These are phyloP conservation scores for Mamestra configurata DNA, from an alignment of 1,140 invertebrate species.

Conservation along the genomic window DNA sequence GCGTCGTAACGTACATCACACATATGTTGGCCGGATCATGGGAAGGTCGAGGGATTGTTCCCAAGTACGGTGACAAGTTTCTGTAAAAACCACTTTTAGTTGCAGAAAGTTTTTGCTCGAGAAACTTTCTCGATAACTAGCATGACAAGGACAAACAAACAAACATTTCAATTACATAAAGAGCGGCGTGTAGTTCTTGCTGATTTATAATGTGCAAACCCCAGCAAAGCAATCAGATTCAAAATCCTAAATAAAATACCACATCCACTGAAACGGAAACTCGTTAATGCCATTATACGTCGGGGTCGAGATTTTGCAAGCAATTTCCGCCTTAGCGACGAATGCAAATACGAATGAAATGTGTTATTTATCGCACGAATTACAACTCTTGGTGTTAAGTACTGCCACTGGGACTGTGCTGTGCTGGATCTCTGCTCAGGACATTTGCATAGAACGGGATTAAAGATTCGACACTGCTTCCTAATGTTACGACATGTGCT, in stretches of 20 bases:
- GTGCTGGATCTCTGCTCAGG: constrained; percentile 15
- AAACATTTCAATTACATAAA: too few species aligned
- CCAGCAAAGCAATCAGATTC: background rate
- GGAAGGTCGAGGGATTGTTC: too few species aligned
- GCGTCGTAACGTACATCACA: too few species aligned
- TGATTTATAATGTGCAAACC: background rate
- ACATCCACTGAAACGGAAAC: constrained; percentile 46
- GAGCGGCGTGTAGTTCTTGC: too few species aligned
- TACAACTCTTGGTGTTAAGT: constrained; percentile 53
- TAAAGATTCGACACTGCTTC: constrained; percentile 48
- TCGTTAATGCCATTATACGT: constrained; percentile 58
- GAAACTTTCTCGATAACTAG: too few species aligned
- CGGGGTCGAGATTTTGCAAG: constrained; percentile 76
- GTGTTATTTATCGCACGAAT: constrained; percentile 78
- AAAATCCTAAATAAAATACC: constrained; percentile 48
- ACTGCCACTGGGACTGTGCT: constrained; percentile 31
- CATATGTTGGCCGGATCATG: too few species aligned
- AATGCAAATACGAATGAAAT: constrained; percentile 80
- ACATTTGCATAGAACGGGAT: constrained; percentile 55
- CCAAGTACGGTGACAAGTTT: too few species aligned
- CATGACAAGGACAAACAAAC: too few species aligned
- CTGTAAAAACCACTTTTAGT: too few species aligned
- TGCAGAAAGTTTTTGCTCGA: background rate
- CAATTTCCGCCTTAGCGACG: constrained; percentile 80
- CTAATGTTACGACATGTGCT: constrained; percentile 42